Conservation (phyloP, 2,888 invertebrate genomes). For the Masnerella sp. region DNA sequence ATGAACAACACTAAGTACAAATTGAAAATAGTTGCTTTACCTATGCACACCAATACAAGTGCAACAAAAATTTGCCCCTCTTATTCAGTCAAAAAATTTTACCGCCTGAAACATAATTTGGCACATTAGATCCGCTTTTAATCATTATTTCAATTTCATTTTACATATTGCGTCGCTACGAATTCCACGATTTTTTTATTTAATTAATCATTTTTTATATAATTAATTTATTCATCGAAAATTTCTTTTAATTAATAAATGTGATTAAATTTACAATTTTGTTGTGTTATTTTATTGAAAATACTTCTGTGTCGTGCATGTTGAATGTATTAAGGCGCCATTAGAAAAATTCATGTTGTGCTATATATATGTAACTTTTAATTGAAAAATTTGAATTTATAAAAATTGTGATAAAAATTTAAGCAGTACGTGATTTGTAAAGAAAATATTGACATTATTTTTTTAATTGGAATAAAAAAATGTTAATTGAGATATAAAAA, state of each 20-base stretch:
- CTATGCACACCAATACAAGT: constrained; percentile 72
- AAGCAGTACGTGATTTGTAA: no score
- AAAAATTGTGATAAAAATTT: no score
- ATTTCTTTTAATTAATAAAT: no score
- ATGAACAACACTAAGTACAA: constrained; percentile 55
- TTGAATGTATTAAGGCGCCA: constrained; percentile 25
- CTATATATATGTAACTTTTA: no score
- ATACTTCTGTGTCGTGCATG: constrained; percentile 24
- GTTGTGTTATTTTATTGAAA: no score
- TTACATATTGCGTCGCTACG: constrained; percentile 27
- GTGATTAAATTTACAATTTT: no score
- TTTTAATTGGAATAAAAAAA: no score
- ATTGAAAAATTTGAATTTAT: no score
- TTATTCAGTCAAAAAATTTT: constrained; percentile 73
- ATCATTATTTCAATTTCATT: background rate
- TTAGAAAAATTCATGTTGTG: no score
- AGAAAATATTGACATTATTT: no score
- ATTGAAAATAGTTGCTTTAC: constrained; percentile 68
- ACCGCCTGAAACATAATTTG: constrained; percentile 76
- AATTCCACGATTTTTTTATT: constrained; percentile 35
- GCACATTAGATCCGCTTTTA: constrained; percentile 40
- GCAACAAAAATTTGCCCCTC: constrained; percentile 72
- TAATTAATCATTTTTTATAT: background rate
- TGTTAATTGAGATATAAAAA: background rate
- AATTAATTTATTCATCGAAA: background rate